These are phyloP conservation scores for Hylomyscus alleni DNA, from an alignment of 2,797 vertebrate genomes.

Conservation along the genomic window DNA sequence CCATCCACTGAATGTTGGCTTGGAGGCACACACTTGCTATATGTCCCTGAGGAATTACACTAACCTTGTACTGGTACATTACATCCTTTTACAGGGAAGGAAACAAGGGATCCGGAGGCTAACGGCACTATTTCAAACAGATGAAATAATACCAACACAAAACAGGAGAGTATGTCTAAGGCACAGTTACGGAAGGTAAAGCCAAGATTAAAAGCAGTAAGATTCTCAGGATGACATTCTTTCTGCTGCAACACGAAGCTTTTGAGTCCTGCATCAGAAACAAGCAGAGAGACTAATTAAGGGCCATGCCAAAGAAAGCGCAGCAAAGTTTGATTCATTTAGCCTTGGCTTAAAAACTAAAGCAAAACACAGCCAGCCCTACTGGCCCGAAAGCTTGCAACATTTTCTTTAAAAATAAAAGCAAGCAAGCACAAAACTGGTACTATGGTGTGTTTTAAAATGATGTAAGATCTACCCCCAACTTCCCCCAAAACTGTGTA, in stretches of 20 bases:
- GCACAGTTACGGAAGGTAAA: neutral
- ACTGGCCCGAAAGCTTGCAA: conserved; percentile 19
- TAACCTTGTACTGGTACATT: neutral
- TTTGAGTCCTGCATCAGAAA: conserved; percentile 24
- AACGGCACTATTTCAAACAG: neutral
- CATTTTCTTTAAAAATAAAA: conserved; percentile 62
- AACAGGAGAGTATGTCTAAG: neutral
- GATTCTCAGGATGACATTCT: neutral
- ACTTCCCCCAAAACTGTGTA: neutral
- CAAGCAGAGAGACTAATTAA: conserved; percentile 50
- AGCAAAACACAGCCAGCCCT: neutral
- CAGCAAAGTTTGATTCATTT: conserved; percentile 56
- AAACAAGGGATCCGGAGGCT: neutral
- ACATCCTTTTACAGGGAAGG: neutral
- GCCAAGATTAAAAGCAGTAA: conserved; percentile 7
- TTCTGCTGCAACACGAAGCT: neutral
- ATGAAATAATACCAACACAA: neutral
- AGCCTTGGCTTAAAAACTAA: conserved; percentile 37
- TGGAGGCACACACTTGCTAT: neutral
- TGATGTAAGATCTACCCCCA: neutral
- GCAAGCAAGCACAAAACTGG: conserved; percentile 12
- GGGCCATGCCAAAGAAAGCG: conserved; percentile 49
- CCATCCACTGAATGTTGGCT: neutral
- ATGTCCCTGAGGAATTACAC: neutral
- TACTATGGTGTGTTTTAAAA: conserved; percentile 15